Conservation (phyloP, 1,140 invertebrate genomes). For the Ectropis grisescens region DNA sequence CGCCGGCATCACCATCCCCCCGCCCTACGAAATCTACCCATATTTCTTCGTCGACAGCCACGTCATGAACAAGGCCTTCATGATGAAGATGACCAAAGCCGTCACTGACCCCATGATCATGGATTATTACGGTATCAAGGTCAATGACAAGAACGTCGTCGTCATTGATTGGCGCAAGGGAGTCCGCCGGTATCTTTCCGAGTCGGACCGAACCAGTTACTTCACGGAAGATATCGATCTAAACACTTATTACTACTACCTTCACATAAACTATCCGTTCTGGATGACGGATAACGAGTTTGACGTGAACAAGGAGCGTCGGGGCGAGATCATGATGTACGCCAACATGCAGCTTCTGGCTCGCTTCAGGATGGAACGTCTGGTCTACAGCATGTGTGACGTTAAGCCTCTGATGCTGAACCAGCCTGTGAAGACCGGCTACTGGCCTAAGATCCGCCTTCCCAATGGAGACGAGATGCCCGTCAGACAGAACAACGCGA, state of each 20-base stretch:
- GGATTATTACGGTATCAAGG: conserved; percentile 60
- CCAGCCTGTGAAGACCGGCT: conserved; percentile 67
- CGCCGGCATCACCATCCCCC: conserved; percentile 72
- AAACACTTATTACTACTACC: conserved; percentile 80
- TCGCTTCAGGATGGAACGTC: conserved; percentile 76
- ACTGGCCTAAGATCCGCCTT: conserved; percentile 73
- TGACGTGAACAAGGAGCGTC: conserved; percentile 71
- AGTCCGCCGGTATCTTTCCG: conserved; percentile 30
- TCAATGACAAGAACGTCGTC: conserved; percentile 49
- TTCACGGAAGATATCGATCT: conserved; percentile 81
- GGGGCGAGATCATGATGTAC: conserved; percentile 75
- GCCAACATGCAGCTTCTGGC: conserved; percentile 73
- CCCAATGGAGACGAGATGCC: conserved; percentile 77
- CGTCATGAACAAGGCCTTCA: conserved; percentile 73
- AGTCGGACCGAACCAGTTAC: conserved; percentile 71
- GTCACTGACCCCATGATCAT: conserved; percentile 58
- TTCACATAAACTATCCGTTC: conserved; percentile 78
- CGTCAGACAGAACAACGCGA: conserved; percentile 71
- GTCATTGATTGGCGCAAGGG: conserved; percentile 59
- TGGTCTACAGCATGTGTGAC: conserved; percentile 72
- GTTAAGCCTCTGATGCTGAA: conserved; percentile 70
- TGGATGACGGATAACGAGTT: conserved; percentile 73
- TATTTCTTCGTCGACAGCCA: conserved; percentile 74
- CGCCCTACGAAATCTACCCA: conserved; percentile 77
- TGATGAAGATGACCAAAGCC: conserved; percentile 73